Conservation (phyloP, 2,888 invertebrate genomes). For the Orchesellides sinensis region DNA sequence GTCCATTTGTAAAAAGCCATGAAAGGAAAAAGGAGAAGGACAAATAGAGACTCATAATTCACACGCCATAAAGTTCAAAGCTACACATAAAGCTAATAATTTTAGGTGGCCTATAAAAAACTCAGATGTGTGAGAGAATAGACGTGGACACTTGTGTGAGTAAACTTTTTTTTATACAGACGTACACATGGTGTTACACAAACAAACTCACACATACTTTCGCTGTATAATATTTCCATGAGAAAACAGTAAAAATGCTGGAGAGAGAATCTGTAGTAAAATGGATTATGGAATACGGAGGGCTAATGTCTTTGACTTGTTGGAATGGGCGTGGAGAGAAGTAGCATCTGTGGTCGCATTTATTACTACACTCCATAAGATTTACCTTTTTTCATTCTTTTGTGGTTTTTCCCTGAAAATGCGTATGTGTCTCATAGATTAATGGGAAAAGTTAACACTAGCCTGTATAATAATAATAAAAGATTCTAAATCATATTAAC, state of each 20-base stretch:
- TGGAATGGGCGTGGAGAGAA: constrained; percentile 24
- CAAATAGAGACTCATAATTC: constrained; percentile 58
- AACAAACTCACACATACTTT: too few relatives aligned
- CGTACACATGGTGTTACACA: background rate
- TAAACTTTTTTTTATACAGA: background rate
- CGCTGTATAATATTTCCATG: background rate
- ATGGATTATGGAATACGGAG: too few relatives aligned
- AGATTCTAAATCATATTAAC: constrained; percentile 5
- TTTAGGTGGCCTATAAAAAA: constrained; percentile 53
- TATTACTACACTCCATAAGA: background rate
- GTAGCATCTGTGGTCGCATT: constrained; percentile 24
- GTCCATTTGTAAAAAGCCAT: background rate
- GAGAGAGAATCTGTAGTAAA: too few relatives aligned
- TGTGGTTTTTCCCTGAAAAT: background rate
- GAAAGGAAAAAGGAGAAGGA: constrained; percentile 25
- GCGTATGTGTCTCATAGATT: background rate
- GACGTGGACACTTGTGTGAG: background rate
- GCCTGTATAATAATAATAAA: background rate
- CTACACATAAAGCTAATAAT: constrained; percentile 53
- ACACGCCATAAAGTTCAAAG: constrained; percentile 63
- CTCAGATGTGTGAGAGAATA: background rate
- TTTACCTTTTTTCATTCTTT: background rate
- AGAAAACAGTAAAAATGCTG: background rate
- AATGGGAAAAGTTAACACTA: background rate
- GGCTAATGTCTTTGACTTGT: constrained; percentile 41